Conservation (phyloP, 37 sponge, comb jelly and placozoan species). For the Oopsacas minuta region DNA sequence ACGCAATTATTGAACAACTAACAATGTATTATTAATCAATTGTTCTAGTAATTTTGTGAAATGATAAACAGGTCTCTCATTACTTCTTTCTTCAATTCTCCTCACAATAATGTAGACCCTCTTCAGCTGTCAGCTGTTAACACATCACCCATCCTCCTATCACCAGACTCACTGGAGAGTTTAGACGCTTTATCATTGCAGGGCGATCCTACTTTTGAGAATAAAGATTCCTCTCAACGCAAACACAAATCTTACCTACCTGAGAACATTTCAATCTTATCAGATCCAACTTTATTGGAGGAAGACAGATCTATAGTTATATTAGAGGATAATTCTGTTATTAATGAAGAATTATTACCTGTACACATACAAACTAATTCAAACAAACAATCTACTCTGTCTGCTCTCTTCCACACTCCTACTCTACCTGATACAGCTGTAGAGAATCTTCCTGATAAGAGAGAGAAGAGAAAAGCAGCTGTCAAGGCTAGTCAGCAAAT, state of each 20-base stretch:
- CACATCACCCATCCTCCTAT: background rate
- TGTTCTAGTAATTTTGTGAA: too few species aligned
- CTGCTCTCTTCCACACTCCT: background rate
- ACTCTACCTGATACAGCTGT: background rate
- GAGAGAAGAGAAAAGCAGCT: slow-evolving; percentile 8
- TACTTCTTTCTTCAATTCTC: background rate
- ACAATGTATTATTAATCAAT: too few species aligned
- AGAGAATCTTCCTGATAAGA: background rate
- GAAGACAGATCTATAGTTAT: background rate
- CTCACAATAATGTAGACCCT: background rate
- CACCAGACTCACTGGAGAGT: background rate
- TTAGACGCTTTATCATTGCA: background rate
- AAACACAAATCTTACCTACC: background rate
- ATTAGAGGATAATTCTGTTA: background rate
- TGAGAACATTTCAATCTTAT: background rate
- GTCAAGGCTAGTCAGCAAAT: background rate
- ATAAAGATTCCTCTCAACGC: background rate
- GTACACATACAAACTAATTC: background rate
- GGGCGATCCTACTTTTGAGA: background rate
- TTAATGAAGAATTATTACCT: background rate
- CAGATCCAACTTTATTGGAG: background rate
- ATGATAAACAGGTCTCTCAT: background rate
- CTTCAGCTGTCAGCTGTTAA: background rate
- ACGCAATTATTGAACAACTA: too few species aligned
- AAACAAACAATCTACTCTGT: background rate